phyloP scores from a whole-genome alignment of 2,113 vertebrate genomes.

The Zosterops borbonicus region DNA sequence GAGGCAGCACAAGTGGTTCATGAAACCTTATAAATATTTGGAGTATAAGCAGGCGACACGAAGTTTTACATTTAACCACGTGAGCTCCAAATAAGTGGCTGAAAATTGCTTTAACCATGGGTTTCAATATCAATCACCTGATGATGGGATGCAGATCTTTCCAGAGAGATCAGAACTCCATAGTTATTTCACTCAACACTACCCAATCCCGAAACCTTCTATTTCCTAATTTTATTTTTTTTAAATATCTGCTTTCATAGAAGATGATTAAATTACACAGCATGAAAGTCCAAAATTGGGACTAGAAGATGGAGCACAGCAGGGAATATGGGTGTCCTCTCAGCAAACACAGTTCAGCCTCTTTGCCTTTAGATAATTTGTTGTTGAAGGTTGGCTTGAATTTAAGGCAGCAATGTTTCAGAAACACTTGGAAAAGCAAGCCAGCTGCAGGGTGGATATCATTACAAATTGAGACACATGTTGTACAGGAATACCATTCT shows the following conservation, averaged over 20 bases:
- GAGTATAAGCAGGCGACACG: slow-evolving; percentile 56
- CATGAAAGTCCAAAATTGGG: slow-evolving; percentile 45
- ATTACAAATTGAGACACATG: slow-evolving; percentile 76
- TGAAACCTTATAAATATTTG: slow-evolving; percentile 67
- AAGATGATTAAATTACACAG: slow-evolving; percentile 53
- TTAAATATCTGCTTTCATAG: slow-evolving; percentile 14
- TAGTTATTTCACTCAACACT: slow-evolving; percentile 59
- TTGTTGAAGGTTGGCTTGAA: slow-evolving; percentile 69
- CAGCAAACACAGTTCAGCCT: slow-evolving; percentile 49
- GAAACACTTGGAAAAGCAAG: slow-evolving; percentile 71
- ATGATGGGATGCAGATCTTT: slow-evolving; percentile 68
- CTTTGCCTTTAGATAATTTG: slow-evolving; percentile 68
- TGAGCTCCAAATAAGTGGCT: slow-evolving; percentile 67
- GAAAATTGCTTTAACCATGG: slow-evolving; percentile 76
- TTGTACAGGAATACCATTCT: slow-evolving; percentile 70
- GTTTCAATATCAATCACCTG: slow-evolving; percentile 71
- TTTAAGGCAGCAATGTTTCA: slow-evolving; percentile 73
- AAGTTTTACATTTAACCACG: slow-evolving; percentile 70
- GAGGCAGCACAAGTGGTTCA: neutral
- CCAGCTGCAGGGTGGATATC: slow-evolving; percentile 73
- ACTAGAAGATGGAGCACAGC: slow-evolving; percentile 50
- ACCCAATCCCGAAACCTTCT: neutral
- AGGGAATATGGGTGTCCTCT: slow-evolving; percentile 1
- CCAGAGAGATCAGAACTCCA: slow-evolving; percentile 54
- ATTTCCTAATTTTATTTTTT: neutral